A percentile compares a stretch with the other conserved stretches of the same genome.
Conservation (phyloP, 64 coral and sea anemone genomes). For the Pocillopora damicornis region DNA sequence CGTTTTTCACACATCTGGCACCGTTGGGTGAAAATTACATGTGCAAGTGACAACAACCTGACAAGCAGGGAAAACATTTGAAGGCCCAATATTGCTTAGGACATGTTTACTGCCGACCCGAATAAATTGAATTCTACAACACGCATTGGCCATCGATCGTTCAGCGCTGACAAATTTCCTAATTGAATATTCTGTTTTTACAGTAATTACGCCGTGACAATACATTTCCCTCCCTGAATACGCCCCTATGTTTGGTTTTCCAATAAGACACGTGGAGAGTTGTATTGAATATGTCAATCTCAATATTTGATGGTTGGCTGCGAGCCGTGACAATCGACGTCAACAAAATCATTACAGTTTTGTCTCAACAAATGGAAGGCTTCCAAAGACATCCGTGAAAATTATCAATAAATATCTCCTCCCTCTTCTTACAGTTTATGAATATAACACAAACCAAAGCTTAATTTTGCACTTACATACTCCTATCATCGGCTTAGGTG, state of each 20-base stretch:
- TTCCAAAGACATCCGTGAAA: conserved; percentile 18
- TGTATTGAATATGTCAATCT: conserved; percentile 57
- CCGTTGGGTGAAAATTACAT: background rate
- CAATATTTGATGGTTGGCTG: conserved; percentile 20
- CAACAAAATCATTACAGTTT: conserved; percentile 48
- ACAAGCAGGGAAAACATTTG: background rate
- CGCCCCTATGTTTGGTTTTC: conserved; percentile 63
- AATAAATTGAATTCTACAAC: background rate
- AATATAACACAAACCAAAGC: conserved; percentile 7
- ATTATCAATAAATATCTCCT: conserved; percentile 44
- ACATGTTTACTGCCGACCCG: background rate
- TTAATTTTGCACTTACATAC: background rate
- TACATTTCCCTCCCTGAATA: conserved; percentile 52
- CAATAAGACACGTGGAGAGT: conserved; percentile 47
- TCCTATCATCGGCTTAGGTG: background rate
- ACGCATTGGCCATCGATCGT: conserved; percentile 2
- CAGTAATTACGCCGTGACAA: conserved; percentile 62
- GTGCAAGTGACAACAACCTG: background rate
- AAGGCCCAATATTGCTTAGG: background rate
- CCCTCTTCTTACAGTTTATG: conserved; percentile 3
- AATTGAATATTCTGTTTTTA: conserved; percentile 56
- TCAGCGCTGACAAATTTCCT: conserved; percentile 42
- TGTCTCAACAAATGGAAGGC: conserved; percentile 41
- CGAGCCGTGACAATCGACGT: conserved; percentile 14
- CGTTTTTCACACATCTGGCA: conserved; percentile 31